A percentile compares a stretch with the other conserved stretches of the same genome.
Conservation (phyloP, 64 coral and sea anemone species). For the Dendrophyllia cribrosa region DNA sequence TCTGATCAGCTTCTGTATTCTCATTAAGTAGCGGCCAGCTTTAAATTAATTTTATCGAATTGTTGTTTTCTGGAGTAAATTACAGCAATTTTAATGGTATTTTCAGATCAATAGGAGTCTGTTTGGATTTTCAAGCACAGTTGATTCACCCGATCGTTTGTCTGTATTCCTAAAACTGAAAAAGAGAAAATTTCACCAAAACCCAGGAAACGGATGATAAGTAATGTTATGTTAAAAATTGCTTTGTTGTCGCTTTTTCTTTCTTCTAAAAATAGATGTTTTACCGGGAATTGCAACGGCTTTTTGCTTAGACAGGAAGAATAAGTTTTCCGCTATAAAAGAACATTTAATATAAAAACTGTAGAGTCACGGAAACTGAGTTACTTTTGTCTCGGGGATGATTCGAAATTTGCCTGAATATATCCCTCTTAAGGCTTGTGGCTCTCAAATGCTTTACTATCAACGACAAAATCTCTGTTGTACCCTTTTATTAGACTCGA, state of each 20-base stretch:
- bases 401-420: no score
- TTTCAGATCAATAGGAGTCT: not conserved
- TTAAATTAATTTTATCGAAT: not conserved
- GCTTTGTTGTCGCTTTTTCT: not conserved
- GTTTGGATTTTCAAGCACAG: not conserved
- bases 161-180: not conserved
- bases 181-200: not conserved
- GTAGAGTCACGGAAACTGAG: not conserved
- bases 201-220: not conserved
- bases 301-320: not conserved
- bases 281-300: not conserved
- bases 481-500: no score
- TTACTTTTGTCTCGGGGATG: not conserved
- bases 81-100: not conserved
- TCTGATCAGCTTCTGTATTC: not conserved
- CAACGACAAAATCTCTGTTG: no score
- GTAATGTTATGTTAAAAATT: not conserved
- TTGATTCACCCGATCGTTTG: not conserved
- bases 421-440: no score
- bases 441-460: no score
- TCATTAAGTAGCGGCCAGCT: not conserved
- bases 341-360: not conserved
- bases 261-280: not conserved
- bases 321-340: not conserved
- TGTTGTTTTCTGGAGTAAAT: not conserved